Percentiles rank a stretch among this genome's conserved stretches.
Conservation (phyloP, 1,140 invertebrate species). For the Phthorimaea operculella region DNA sequence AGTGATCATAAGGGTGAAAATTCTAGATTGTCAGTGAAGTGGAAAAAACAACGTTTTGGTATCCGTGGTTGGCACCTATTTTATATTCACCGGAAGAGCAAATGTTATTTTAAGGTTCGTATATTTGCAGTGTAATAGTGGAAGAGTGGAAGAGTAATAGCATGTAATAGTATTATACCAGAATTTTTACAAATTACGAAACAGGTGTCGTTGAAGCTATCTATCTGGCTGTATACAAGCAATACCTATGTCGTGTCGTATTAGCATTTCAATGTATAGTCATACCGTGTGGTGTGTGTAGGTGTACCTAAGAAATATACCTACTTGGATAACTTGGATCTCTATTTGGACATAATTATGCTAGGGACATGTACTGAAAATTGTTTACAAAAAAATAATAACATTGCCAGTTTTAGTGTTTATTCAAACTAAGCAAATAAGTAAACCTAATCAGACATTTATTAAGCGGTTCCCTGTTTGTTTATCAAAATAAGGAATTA, state of each 20-base stretch:
- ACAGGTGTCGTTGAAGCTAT: slow-evolving; percentile 21
- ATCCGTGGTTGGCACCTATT: slow-evolving; percentile 36
- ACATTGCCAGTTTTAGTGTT: too few relatives aligned
- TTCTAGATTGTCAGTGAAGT: slow-evolving; percentile 30
- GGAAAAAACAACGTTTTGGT: slow-evolving; percentile 28
- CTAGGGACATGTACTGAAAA: too few relatives aligned
- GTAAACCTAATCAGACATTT: too few relatives aligned
- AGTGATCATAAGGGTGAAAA: slow-evolving; percentile 28
- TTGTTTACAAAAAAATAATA: too few relatives aligned
- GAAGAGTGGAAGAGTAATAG: background rate
- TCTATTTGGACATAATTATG: background rate
- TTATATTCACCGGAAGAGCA: slow-evolving; percentile 44
- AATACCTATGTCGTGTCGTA: slow-evolving; percentile 27
- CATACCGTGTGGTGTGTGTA: slow-evolving; percentile 34
- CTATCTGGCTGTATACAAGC: slow-evolving; percentile 14
- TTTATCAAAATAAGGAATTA: too few relatives aligned
- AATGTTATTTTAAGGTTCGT: slow-evolving; percentile 63
- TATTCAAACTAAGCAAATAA: too few relatives aligned
- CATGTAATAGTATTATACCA: too few relatives aligned
- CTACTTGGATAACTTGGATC: background rate
- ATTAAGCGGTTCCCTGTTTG: too few relatives aligned
- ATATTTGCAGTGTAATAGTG: slow-evolving; percentile 1
- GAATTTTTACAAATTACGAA: slow-evolving; percentile 11
- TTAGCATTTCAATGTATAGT: slow-evolving; percentile 34
- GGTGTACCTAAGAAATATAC: slow-evolving; percentile 24